These are phyloP conservation scores for Pongo abelii DNA, from an alignment of 2,113 vertebrate species.

Conservation along the genomic window DNA sequence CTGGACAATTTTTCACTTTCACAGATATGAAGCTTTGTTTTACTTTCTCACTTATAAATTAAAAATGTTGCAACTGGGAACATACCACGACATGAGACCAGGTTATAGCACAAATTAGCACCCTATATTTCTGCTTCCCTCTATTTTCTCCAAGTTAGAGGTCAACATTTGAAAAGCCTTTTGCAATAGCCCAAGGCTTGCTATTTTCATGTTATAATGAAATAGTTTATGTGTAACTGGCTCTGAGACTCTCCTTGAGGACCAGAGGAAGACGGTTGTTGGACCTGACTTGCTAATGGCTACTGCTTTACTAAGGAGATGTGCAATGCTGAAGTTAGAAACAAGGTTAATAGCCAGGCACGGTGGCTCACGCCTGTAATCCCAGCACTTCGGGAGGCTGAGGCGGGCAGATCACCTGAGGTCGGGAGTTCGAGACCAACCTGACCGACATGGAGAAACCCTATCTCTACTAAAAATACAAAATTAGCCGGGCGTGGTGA, in stretches of 20 bases:
- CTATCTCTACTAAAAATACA: no score
- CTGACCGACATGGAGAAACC: no score
- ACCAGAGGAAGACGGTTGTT: neutral
- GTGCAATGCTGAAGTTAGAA: neutral
- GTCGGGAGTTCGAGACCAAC: no score
- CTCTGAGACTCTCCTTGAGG: conserved; percentile 9
- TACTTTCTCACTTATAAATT: conserved; percentile 8
- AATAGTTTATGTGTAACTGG: neutral
- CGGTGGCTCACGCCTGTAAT: no score
- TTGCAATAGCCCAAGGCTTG: neutral
- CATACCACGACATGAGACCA: neutral
- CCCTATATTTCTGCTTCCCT: neutral
- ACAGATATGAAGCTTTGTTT: neutral
- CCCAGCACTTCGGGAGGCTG: no score
- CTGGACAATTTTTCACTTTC: neutral
- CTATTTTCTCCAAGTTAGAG: neutral
- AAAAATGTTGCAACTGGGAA: neutral
- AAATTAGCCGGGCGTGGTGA: no score
- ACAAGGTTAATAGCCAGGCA: neutral
- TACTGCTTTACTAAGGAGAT: neutral
- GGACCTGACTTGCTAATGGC: neutral
- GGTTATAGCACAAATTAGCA: neutral
- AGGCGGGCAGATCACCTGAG: no score
- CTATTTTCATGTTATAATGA: conserved; percentile 49
- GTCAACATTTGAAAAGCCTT: neutral